Conservation (phyloP, 1,140 invertebrate species). For the Drosophila funebris region DNA sequence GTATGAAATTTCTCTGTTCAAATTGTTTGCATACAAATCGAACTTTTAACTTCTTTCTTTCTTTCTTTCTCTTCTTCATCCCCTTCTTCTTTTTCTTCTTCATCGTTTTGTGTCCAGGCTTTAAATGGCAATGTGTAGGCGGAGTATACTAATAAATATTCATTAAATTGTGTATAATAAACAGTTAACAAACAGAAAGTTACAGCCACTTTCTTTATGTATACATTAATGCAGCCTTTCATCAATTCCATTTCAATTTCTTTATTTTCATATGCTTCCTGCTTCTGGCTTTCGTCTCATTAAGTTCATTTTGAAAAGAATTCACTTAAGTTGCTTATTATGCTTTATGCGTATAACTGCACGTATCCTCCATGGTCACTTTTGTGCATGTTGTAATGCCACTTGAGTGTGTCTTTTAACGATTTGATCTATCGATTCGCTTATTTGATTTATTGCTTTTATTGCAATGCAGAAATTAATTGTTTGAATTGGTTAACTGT, state of each 20-base stretch:
- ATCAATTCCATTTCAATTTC: not conserved
- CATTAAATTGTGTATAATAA: conserved; percentile 20
- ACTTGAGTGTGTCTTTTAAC: no score
- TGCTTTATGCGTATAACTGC: not conserved
- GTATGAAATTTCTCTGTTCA: conserved; percentile 29
- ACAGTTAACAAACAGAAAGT: conserved; percentile 12
- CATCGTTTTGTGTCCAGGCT: not conserved
- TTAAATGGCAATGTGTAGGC: not conserved
- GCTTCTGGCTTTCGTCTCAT: not conserved
- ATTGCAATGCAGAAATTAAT: no score
- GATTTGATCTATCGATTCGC: no score
- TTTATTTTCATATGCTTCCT: not conserved
- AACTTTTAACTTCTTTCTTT: conserved; percentile 11
- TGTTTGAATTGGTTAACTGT: no score
- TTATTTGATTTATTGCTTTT: no score
- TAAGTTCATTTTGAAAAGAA: not conserved
- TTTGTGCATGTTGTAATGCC: no score
- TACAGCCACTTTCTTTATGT: conserved; percentile 18
- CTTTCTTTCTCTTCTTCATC: not conserved
- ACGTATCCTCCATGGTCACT: no score
- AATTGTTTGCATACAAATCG: conserved; percentile 20
- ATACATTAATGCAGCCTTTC: not conserved
- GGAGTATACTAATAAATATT: conserved; percentile 29
- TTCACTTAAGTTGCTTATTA: not conserved
- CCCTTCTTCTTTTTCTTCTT: no score